phyloP scores from a whole-genome alignment of 1,140 invertebrate genomes.

The Antheraea mylitta region DNA sequence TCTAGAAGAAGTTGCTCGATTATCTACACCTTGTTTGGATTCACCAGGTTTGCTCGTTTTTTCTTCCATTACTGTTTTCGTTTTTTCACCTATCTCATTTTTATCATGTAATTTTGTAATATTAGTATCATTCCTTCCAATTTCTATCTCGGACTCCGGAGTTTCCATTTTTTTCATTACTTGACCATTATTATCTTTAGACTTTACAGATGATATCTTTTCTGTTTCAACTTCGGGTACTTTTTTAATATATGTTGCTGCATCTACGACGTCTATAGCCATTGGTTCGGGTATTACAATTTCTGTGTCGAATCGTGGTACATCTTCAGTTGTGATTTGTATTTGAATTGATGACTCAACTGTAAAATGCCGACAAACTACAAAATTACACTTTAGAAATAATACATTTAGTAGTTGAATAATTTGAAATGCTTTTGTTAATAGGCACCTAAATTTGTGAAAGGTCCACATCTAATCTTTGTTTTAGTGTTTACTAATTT shows the following conservation, averaged over 20 bases:
- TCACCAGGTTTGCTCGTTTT: constrained; percentile 11
- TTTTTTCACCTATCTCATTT: background rate
- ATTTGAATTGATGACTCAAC: background rate
- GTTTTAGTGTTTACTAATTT: too few species aligned
- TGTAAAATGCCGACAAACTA: background rate
- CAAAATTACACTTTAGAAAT: background rate
- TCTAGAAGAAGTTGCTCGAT: constrained; percentile 24
- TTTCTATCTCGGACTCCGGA: constrained; percentile 6
- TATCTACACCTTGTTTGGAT: constrained; percentile 21
- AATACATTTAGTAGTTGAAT: too few species aligned
- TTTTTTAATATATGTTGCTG: constrained; percentile 14
- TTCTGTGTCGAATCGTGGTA: background rate
- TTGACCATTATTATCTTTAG: background rate
- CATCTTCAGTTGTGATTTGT: background rate
- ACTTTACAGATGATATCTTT: background rate
- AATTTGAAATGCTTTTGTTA: too few species aligned
- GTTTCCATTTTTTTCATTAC: background rate
- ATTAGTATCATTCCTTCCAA: background rate
- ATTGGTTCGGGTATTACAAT: background rate
- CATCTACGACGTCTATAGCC: constrained; percentile 5
- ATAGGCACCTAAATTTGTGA: too few species aligned
- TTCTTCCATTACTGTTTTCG: background rate
- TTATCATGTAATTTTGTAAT: background rate
- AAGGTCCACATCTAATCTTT: too few species aligned
- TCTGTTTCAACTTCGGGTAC: constrained; percentile 11